Base-by-base conservation (phyloP, 2,797 vertebrate species). In the Sus cebifrons region DNA sequence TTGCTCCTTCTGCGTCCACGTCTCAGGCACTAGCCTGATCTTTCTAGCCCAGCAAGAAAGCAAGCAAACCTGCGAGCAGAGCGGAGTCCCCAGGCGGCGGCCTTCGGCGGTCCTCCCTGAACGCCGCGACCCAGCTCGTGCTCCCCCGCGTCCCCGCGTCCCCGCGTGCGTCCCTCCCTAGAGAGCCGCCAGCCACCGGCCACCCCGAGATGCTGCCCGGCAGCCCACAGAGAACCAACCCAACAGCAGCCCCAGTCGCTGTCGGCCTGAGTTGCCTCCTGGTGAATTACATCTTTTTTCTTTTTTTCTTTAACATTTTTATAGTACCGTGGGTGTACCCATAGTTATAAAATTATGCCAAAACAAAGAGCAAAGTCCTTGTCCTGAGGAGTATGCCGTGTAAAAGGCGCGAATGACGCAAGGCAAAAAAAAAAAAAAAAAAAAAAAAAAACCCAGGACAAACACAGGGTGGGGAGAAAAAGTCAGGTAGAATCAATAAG, bases 281-380 rank as follows among this genome's bases (percentile, higher is more conserved):
- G 79, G 75, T 86, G 40, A 73, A 89, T 60, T 68, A 64, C 29
- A 23, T 58, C 29, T 77, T 77, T 85, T 68, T 40, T 32, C 27
- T 49, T 93, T 91, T 32, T 71, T 96, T 84, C 77, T 81, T 97
- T 83, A 93, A 89, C 86, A 94, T 95, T 96, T 97, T 96, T 96
- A 96, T 97, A 96, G 91, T 62, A 77, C 77, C 15, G 0, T 3
- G 91, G 81, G 49, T 82, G 67, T 94, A 93, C 84, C 71, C 56
- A 20, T 3, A 15, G 86, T 90, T 92, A 78, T 86, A 83, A 83
- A 92, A 95, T 90, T 71, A 93, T 78, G 93, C 96, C 97, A 97
- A 97, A 96, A 88, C 96, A 97, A 97, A 97, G 71, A 86, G 49
- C 73, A 96, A 97, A 98, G 96, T 96, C 89, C 94, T 67, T 79